Base-by-base conservation (phyloP, 2,888 invertebrate species). In the Cotesia congregata region DNA sequence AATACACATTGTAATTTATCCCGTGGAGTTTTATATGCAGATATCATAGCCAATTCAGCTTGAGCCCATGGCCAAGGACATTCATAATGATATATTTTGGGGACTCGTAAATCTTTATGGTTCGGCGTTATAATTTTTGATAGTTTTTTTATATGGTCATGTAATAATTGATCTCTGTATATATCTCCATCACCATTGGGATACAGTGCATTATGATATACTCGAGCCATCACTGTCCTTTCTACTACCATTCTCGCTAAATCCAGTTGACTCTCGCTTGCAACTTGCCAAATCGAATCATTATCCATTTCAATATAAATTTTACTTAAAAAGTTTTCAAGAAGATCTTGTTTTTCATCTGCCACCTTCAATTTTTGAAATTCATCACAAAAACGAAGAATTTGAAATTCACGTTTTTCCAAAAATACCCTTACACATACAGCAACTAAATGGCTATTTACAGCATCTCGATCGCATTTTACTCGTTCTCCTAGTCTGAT, bases 31-130 rank as follows among this genome's bases (percentile, higher is more conserved):
- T 96, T 95, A 90, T 96, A 98, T 6, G 97, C 97, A 80, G 96
- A 94, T 88, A 98, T 94, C 82, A 96, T 94, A 61, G 94, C 92
- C 75, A 99, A 93, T 86, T 96, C 96, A 72, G 95, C 93, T 90
- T 98, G 98, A 64, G 98, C 98, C 85, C 97, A 96, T 50, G 96
- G 94, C 98, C 96, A 99, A 15, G 98, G 98, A 86, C 97, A 97
- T 86, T 98, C 98, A 86, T 95, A 94, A 86, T 95, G 93, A 87
- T 95, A 94, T 83, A 94, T 92, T 90, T 95, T 95, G 59, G 95
- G 95, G 83, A 97, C 96, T 86, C 94, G 91, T 77, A 96, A 90
- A 87, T 96, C 95, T 84, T 94, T 94, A 90, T 97, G 96, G 78
- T 93, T 92, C 4, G 96, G 96, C 17, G 94, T 94, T 62, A 97